Conservation (phyloP, 2,113 vertebrate genomes). For the Onychostoma macrolepis region DNA sequence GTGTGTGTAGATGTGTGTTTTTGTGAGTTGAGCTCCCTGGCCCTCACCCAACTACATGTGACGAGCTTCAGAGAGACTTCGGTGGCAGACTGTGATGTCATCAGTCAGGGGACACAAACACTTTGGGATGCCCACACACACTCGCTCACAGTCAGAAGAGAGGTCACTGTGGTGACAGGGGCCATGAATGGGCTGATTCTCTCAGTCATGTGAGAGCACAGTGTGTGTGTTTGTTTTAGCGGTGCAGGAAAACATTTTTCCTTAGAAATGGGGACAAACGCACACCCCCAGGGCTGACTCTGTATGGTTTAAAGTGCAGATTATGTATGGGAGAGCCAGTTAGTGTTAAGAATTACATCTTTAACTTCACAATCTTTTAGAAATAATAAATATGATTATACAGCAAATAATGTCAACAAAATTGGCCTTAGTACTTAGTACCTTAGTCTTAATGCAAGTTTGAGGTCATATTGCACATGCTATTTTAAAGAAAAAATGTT, state of each 20-base stretch:
- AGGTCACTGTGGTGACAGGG: constrained; percentile 48
- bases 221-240: constrained; percentile 25
- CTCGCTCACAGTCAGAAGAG: constrained; percentile 41
- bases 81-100: constrained; percentile 47
- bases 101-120: constrained; percentile 50
- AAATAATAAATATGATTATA: background rate
- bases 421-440: background rate
- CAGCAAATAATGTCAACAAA: background rate
- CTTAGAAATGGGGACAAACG: constrained; percentile 4
- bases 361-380: background rate
- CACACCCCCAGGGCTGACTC: background rate
- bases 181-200: constrained; percentile 52
- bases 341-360: background rate
- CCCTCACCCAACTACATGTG: constrained; percentile 46
- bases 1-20: constrained; percentile 24
- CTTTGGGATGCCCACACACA: constrained; percentile 36
- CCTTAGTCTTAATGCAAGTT: background rate
- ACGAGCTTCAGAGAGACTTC: constrained; percentile 36
- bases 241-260: constrained; percentile 31
- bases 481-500: background rate
- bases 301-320: background rate
- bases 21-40: constrained; percentile 23
- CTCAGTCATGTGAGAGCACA: constrained; percentile 37
- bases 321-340: background rate
- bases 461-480: background rate